Percentiles rank a stretch among this genome's conserved stretches.
phyloP scores from a whole-genome alignment of 2,888 invertebrate species.

The Caenorhabditis macrosperma region DNA sequence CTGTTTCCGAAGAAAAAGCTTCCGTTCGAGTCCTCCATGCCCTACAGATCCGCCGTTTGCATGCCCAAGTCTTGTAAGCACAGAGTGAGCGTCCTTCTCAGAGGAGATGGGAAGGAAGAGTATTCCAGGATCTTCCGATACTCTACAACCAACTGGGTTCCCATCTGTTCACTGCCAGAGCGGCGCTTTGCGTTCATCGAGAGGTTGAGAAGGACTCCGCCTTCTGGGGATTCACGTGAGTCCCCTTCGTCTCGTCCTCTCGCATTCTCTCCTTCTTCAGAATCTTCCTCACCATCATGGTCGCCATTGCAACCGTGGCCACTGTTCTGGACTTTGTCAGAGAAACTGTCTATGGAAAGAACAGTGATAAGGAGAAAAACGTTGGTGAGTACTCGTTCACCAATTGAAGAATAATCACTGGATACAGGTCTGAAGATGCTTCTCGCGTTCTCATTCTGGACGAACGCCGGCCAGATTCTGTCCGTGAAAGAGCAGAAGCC shows the following conservation, averaged over 20 bases:
- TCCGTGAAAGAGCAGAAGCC: slow-evolving; percentile 53
- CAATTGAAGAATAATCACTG: too few species aligned
- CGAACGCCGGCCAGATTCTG: slow-evolving; percentile 54
- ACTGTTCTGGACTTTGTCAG: slow-evolving; percentile 28
- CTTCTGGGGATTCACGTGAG: slow-evolving; percentile 52
- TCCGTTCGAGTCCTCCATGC: slow-evolving; percentile 11
- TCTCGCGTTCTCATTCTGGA: slow-evolving; percentile 60
- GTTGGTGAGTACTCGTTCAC: too few species aligned
- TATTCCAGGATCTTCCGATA: slow-evolving; percentile 27
- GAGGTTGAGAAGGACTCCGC: slow-evolving; percentile 40
- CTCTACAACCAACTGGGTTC: slow-evolving; percentile 45
- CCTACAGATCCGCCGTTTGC: slow-evolving; percentile 36
- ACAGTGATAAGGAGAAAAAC: slow-evolving; percentile 33
- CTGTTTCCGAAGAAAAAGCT: slow-evolving; percentile 17
- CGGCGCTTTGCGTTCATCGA: slow-evolving; percentile 23
- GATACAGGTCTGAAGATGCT: slow-evolving; percentile 32
- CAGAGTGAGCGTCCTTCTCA: background rate
- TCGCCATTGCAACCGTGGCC: slow-evolving; percentile 14
- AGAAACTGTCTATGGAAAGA: slow-evolving; percentile 28
- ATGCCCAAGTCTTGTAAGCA: slow-evolving; percentile 50
- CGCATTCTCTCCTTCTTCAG: background rate
- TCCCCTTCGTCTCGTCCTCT: background rate
- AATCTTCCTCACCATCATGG: slow-evolving; percentile 36
- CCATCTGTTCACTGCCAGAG: slow-evolving; percentile 26
- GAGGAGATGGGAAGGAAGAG: background rate